Percentiles rank a stretch among this genome's conserved stretches.
Evolutionary conservation across 2,113 vertebrate species (phyloP).

Genomic region (Hippocampus abdominalis): DNA sequence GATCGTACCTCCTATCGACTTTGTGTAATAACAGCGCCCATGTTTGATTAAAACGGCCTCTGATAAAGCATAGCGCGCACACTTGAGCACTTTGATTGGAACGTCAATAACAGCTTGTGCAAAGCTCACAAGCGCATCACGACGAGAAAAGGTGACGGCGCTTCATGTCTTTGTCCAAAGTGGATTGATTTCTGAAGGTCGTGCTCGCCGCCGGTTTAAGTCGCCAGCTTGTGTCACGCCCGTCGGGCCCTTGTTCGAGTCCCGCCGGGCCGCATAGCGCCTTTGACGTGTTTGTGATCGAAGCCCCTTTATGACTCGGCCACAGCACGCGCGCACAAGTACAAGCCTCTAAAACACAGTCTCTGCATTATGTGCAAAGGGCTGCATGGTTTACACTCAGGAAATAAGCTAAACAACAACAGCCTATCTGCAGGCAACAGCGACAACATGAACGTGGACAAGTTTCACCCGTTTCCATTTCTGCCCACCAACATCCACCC

Average conservation of each 20-base stretch:
- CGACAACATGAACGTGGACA: conserved; percentile 4
- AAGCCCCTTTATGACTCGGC: conserved; percentile 4
- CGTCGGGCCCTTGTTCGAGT: conserved; percentile 9
- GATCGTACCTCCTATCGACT: background rate
- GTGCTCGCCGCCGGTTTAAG: background rate
- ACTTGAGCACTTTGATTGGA: conserved; percentile 1
- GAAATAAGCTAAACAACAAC: background rate
- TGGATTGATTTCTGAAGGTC: background rate
- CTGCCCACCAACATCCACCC: background rate
- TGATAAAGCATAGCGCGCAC: background rate
- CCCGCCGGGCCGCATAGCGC: background rate
- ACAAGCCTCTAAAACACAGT: conserved; percentile 4
- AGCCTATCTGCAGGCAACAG: background rate
- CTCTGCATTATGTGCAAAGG: background rate
- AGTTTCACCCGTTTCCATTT: background rate
- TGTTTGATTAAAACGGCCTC: background rate
- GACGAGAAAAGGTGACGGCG: conserved; percentile 6
- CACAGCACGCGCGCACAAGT: background rate
- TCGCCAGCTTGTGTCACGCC: conserved; percentile 9
- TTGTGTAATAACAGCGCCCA: background rate
- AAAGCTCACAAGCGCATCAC: background rate
- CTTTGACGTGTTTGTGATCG: conserved; percentile 13
- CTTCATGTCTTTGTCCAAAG: conserved; percentile 3
- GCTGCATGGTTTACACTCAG: background rate
- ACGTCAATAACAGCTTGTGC: background rate